A percentile compares a stretch with the other conserved stretches of the same genome.
Evolutionary conservation across 2,797 vertebrate genomes (phyloP).

Genomic region (Phataginus tricuspis): DNA sequence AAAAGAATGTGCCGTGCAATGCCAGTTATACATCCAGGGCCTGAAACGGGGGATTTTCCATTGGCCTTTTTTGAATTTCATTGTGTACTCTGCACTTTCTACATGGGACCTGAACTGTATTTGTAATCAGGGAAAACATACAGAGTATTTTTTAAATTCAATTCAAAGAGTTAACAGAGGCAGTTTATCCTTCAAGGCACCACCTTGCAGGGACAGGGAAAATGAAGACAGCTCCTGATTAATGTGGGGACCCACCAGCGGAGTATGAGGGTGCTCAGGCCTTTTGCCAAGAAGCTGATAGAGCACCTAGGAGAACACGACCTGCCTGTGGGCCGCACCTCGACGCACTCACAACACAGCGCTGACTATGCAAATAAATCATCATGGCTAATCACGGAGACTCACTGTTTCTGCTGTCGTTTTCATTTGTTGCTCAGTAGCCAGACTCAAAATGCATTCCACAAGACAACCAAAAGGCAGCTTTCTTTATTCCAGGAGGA

Average conservation of each 20-base stretch:
- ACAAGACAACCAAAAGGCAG: neutral
- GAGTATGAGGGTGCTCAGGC: neutral
- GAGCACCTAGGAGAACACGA: neutral
- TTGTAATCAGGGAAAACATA: neutral
- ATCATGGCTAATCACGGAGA: conserved; percentile 60
- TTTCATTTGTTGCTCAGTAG: neutral
- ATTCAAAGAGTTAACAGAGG: neutral
- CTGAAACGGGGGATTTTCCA: rapidly evolving
- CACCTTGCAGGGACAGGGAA: neutral
- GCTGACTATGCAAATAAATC: conserved; percentile 62
- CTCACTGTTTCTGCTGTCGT: rapidly evolving
- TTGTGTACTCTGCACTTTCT: neutral
- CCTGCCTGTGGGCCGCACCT: neutral
- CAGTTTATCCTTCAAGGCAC: rapidly evolving
- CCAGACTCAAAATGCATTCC: conserved; percentile 8
- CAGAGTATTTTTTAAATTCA: neutral
- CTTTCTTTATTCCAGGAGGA: neutral
- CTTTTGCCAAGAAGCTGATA: neutral
- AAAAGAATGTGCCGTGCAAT: rapidly evolving
- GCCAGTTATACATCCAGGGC: neutral
- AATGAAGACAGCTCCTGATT: rapidly evolving
- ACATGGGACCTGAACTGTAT: neutral
- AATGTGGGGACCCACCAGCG: rapidly evolving
- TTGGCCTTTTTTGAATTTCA: neutral
- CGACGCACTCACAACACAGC: neutral